Evolutionary conservation across 2,888 invertebrate species (phyloP).

Genomic region (Augochlorella aurata): DNA sequence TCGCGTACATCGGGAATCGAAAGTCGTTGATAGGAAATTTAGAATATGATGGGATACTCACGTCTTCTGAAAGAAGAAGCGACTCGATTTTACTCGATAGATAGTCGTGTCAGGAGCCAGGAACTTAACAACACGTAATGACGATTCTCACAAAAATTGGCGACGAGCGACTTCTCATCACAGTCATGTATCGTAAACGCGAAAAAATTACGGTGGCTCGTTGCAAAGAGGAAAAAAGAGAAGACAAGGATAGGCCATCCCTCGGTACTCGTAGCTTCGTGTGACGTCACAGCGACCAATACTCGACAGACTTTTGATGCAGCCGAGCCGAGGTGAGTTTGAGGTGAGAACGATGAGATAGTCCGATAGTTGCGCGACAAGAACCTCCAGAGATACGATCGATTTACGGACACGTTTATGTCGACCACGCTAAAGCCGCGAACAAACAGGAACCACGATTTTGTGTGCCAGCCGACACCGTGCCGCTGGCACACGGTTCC

Average conservation of each 20-base stretch:
- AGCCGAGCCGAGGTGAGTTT: constrained; percentile 32
- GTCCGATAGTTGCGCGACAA: constrained; percentile 37
- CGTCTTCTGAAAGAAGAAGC: constrained; percentile 24
- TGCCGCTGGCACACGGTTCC: neutral
- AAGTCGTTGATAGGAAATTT: constrained; percentile 18
- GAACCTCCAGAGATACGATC: constrained; percentile 46
- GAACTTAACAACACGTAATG: constrained; percentile 5
- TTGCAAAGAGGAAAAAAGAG: constrained; percentile 25
- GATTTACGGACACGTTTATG: constrained; percentile 54
- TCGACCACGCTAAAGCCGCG: constrained; percentile 31
- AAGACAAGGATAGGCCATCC: constrained; percentile 51
- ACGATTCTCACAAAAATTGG: constrained; percentile 25
- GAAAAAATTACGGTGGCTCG: constrained; percentile 21
- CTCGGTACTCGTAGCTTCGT: constrained; percentile 48
- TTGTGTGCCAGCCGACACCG: neutral
- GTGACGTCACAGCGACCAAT: constrained; percentile 64
- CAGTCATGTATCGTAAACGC: constrained; percentile 9
- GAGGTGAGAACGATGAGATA: no score
- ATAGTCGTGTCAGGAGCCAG: constrained; percentile 15
- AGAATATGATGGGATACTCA: constrained; percentile 48
- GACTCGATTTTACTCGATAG: constrained; percentile 33
- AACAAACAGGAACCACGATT: neutral
- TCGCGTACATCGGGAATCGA: neutral
- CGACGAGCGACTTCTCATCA: constrained; percentile 7
- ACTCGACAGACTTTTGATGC: constrained; percentile 32